phyloP scores from a whole-genome alignment of 2,113 vertebrate genomes.

The Rhinogobius similis region DNA sequence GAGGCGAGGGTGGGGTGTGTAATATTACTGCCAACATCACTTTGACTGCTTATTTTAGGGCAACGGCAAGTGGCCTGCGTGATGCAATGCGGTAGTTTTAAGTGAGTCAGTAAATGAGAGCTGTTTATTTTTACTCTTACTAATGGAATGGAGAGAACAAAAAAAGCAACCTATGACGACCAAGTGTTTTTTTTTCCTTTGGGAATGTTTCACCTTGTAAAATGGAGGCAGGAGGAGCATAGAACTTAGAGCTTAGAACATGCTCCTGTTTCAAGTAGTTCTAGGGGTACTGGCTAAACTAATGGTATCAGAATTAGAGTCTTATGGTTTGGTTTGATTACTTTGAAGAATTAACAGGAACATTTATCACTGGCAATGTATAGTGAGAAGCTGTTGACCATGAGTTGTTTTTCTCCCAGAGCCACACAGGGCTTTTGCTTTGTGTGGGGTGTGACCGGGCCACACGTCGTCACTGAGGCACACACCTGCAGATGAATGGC shows the following conservation, averaged over 20 bases:
- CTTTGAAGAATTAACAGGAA: conserved; percentile 36
- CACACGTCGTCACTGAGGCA: conserved; percentile 24
- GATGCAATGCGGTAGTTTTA: conserved; percentile 68
- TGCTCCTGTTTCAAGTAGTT: conserved; percentile 42
- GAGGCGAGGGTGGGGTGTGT: conserved; percentile 60
- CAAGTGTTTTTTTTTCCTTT: conserved; percentile 73
- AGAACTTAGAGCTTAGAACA: conserved; percentile 50
- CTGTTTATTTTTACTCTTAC: conserved; percentile 76
- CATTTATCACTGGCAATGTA: conserved; percentile 48
- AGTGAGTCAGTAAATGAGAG: conserved; percentile 55
- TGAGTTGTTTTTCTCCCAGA: conserved; percentile 47
- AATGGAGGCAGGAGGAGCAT: conserved; percentile 54
- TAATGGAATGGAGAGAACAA: conserved; percentile 60
- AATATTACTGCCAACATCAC: conserved; percentile 62
- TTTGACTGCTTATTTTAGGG: conserved; percentile 69
- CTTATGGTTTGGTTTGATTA: conserved; percentile 43
- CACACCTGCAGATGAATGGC: conserved; percentile 66
- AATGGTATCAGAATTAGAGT: conserved; percentile 42
- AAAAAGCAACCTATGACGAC: conserved; percentile 65
- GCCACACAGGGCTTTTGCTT: conserved; percentile 45
- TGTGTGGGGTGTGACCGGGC: conserved; percentile 41
- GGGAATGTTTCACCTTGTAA: conserved; percentile 80
- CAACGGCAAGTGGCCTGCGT: conserved; percentile 54
- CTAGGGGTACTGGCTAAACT: conserved; percentile 49
- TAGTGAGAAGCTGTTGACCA: conserved; percentile 32